Evolutionary conservation across 1,140 invertebrate species (phyloP).

Genomic region (Sarcophaga bullata): DNA sequence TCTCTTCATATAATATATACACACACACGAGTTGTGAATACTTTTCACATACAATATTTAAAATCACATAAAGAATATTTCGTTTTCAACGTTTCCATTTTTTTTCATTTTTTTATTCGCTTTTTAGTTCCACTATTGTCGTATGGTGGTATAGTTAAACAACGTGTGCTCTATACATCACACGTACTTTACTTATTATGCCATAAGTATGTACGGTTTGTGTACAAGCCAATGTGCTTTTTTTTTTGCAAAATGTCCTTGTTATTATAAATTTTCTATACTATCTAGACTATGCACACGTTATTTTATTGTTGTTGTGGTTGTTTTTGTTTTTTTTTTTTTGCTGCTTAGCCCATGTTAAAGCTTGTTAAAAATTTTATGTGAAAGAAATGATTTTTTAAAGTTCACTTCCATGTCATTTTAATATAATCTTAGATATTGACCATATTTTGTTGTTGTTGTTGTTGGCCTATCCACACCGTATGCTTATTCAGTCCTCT

Average conservation of each 20-base stretch:
- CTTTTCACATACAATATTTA: slow-evolving; percentile 32
- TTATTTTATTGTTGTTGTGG: not conserved
- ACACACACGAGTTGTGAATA: slow-evolving; percentile 14
- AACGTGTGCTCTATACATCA: slow-evolving; percentile 29
- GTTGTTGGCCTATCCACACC: too few species aligned
- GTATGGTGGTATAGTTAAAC: not conserved
- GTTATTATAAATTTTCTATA: slow-evolving; percentile 25
- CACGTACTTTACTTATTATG: slow-evolving; percentile 9
- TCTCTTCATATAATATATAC: not conserved
- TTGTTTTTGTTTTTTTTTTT: not conserved
- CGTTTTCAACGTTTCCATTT: not conserved
- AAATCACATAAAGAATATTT: slow-evolving; percentile 29
- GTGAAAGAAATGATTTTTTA: slow-evolving; percentile 37
- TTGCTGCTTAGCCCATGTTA: slow-evolving; percentile 13
- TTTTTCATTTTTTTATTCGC: not conserved
- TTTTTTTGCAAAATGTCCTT: slow-evolving; percentile 27
- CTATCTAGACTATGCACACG: not conserved
- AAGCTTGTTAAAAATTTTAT: slow-evolving; percentile 38
- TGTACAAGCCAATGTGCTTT: not conserved
- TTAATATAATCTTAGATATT: slow-evolving; percentile 38
- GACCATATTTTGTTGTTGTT: slow-evolving; percentile 18
- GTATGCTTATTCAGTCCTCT: too few species aligned
- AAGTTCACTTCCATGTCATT: slow-evolving; percentile 35
- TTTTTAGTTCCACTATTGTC: not conserved
- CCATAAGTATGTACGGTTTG: too few species aligned